Percentiles rank a stretch among this genome's conserved stretches.
These are phyloP conservation scores for Augochlora pura DNA, from an alignment of 1,140 invertebrate genomes.

Conservation along the genomic window DNA sequence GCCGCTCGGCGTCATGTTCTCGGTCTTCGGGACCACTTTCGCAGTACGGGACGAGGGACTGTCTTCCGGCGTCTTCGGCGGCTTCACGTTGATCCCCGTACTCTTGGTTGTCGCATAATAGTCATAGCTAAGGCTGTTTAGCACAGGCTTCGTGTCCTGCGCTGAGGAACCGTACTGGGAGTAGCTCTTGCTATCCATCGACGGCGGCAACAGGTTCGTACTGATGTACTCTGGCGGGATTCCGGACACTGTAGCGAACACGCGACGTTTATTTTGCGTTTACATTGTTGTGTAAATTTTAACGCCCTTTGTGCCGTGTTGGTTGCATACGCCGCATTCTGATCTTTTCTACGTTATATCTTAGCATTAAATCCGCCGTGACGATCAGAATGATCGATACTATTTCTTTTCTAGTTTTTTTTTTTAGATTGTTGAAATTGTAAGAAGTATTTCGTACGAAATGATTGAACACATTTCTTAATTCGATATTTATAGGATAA, in stretches of 20 bases:
- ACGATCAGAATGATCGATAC: too few species aligned
- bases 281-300: too few species aligned
- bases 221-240: constrained; percentile 78
- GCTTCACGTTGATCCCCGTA: constrained; percentile 78
- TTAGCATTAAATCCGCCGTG: too few species aligned
- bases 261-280: not conserved
- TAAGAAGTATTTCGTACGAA: too few species aligned
- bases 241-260: constrained; percentile 70
- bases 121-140: constrained; percentile 76
- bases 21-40: constrained; percentile 80
- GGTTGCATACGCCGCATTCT: too few species aligned
- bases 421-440: too few species aligned
- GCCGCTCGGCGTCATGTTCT: constrained; percentile 73
- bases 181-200: constrained; percentile 77
- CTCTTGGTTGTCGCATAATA: constrained; percentile 75
- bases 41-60: constrained; percentile 52
- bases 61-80: constrained; percentile 82
- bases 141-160: constrained; percentile 75
- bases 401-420: too few species aligned
- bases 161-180: constrained; percentile 69
- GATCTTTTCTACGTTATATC: too few species aligned
- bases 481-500: too few species aligned
- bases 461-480: too few species aligned
- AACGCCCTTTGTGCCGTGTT: too few species aligned
- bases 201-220: constrained; percentile 75